phyloP scores from a whole-genome alignment of 1,140 invertebrate species.

The Anoplolepis gracilipes region DNA sequence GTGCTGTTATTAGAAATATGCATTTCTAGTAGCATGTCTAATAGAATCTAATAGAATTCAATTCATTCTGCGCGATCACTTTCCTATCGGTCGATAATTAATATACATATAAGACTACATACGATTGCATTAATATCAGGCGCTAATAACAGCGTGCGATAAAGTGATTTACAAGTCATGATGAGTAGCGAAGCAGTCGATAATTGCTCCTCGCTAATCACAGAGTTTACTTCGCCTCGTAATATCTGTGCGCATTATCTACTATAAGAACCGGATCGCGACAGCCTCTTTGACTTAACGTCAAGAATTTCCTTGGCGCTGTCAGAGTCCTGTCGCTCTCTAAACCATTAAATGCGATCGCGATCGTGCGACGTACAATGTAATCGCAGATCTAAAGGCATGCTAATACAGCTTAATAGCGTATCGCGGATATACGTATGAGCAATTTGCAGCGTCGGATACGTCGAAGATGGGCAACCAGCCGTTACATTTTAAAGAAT shows the following conservation, averaged over 20 bases:
- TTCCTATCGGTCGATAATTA: slow-evolving; percentile 40
- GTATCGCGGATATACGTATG: neutral
- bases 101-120: slow-evolving; percentile 5
- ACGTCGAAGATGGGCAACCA: neutral
- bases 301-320: slow-evolving; percentile 26
- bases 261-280: neutral
- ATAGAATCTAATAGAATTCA: slow-evolving; percentile 18
- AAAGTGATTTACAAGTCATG: slow-evolving; percentile 54
- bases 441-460: slow-evolving; percentile 18
- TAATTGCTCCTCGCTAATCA: slow-evolving; percentile 56
- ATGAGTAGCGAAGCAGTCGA: slow-evolving; percentile 50
- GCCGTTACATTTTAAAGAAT: slow-evolving; percentile 52
- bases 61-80: slow-evolving; percentile 40
- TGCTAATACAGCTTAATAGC: slow-evolving; percentile 44
- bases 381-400: slow-evolving; percentile 19
- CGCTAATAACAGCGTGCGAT: slow-evolving; percentile 52
- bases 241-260: slow-evolving; percentile 45
- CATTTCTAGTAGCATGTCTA: slow-evolving; percentile 33
- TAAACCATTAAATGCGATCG: slow-evolving; percentile 22
- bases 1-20: slow-evolving; percentile 20
- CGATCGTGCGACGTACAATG: slow-evolving; percentile 21
- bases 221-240: slow-evolving; percentile 47
- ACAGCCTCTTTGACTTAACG: slow-evolving; percentile 3
- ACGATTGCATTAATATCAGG: slow-evolving; percentile 38
- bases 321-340: slow-evolving; percentile 34